Evolutionary conservation across 1,140 invertebrate species (phyloP).

Genomic region (Lucilia cuprina): DNA sequence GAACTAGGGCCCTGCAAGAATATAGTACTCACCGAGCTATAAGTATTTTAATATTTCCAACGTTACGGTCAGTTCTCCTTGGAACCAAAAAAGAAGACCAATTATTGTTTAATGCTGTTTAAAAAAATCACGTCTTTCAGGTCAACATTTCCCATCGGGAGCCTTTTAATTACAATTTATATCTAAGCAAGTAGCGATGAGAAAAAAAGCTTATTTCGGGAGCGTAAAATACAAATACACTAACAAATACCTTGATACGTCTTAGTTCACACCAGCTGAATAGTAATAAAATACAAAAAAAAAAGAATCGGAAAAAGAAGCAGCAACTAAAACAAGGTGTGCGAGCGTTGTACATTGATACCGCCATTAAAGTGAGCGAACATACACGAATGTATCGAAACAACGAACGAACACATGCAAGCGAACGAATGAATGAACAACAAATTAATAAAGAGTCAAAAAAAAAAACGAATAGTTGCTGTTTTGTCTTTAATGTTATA

Average conservation of each 20-base stretch:
- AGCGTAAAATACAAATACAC: not conserved
- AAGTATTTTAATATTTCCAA: no score
- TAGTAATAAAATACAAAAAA: not conserved
- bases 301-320: not conserved
- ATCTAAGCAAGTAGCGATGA: not conserved
- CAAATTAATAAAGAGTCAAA: not conserved
- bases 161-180: not conserved
- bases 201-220: conserved; percentile 1
- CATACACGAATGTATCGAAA: no score
- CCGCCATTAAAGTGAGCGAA: not conserved
- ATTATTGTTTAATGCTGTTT: no score
- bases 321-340: not conserved
- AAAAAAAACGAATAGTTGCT: not conserved
- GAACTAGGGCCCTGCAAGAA: no score
- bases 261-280: not conserved
- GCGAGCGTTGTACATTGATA: not conserved
- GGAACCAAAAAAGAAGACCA: no score
- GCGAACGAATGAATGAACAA: not conserved
- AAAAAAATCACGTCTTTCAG: no score
- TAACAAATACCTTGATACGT: not conserved
- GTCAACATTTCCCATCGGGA: not conserved
- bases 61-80: no score
- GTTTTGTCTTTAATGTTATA: not conserved
- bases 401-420: not conserved
- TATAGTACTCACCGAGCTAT: no score